A percentile compares a stretch with the other conserved stretches of the same genome.
phyloP scores from a whole-genome alignment of 2,797 vertebrate species.

The Crocodylus rhombifer region DNA sequence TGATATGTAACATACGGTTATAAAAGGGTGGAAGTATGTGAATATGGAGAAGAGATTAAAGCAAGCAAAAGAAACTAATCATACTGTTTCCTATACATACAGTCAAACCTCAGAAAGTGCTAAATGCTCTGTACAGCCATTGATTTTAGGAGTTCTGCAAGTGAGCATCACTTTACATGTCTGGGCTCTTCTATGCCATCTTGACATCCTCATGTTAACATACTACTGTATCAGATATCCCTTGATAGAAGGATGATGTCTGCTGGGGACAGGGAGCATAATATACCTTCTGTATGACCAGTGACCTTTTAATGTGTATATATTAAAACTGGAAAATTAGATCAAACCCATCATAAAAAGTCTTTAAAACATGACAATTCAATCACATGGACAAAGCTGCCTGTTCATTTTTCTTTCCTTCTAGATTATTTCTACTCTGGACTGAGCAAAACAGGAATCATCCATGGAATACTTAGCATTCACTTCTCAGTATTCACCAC shows the following conservation, averaged over 20 bases:
- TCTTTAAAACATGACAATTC: not conserved
- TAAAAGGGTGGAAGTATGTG: not conserved
- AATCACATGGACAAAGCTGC: not conserved
- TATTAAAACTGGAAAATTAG: not conserved
- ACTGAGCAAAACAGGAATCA: not conserved
- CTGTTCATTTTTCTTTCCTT: constrained; percentile 1
- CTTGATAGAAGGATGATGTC: not conserved
- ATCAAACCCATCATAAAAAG: not conserved
- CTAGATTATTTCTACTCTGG: not conserved
- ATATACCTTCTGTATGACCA: not conserved
- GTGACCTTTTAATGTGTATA: not conserved
- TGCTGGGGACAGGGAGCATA: too few relatives aligned
- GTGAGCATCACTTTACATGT: not conserved
- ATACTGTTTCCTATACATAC: not conserved
- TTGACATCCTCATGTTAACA: not conserved
- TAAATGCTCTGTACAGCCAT: not conserved
- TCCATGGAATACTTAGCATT: not conserved
- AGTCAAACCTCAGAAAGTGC: not conserved
- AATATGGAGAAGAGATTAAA: not conserved
- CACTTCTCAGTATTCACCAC: not conserved
- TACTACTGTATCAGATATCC: not conserved
- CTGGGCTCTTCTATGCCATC: not conserved
- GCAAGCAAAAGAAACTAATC: not conserved
- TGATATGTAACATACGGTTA: not conserved
- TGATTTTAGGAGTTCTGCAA: not conserved